Base-by-base conservation (phyloP, 1,140 invertebrate genomes). In the Pseudomyrmex sp. region DNA sequence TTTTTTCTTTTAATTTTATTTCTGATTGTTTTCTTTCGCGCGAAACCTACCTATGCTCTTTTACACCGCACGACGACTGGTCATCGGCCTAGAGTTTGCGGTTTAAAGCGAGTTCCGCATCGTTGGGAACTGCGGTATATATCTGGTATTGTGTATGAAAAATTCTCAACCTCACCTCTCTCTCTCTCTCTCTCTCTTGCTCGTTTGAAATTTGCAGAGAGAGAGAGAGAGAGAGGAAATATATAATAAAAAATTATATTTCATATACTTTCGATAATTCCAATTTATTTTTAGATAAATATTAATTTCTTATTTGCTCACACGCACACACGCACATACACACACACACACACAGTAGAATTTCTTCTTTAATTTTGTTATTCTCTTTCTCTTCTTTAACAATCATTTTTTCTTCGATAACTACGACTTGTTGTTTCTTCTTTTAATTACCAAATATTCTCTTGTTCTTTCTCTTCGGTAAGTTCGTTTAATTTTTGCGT, bases 61-160 rank as follows among this genome's bases (percentile, higher is more conserved):
- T 26, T 44, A 77, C 18, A 0, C 13, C 46, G 18, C 13, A 20
- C 26, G 26, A 46, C 44, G 18, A n/a, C 35, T 66, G 44, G 50
- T 77, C 62, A 20, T 68, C 50, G 61, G 63, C 18, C 50, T 77
- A 77, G 61, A 23, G 12, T 44, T 9, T 54, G 18, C 62, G 26
- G 23, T 77, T 76, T 66, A 76, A 44, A 76, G 48, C 13, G 12
- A 12, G 61, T 66, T 66, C 48, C 74, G 62, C 74, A 66, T 66
- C 74, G 62, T 56, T 54, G 48, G 13, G 2, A 13, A 77, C n/a
- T 54, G 48, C 74, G 26, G 48, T 66, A 46, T 50, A 54, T 26
- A 66, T 48, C 48, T 48, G 48, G 54, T 66, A 10, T 54, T 76
- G n/a, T n/a, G 54, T 62, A 52, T 35, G 20, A 75, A 15, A 77